Conservation (phyloP, 2,113 vertebrate genomes). For the Panthera uncia region DNA sequence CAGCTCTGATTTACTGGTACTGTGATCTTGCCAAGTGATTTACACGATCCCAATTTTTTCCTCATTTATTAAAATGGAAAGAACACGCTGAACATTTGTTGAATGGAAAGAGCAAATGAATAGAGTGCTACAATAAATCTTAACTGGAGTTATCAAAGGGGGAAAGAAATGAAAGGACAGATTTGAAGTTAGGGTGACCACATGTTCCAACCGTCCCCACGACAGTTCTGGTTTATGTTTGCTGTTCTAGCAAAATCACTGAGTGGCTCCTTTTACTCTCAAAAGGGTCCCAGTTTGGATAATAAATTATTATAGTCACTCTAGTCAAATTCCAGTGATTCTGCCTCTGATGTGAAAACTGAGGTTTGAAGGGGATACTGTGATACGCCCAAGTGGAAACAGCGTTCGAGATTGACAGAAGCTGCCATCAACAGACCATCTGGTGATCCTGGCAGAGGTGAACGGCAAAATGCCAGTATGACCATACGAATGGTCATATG, state of each 20-base stretch:
- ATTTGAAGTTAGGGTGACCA: neutral
- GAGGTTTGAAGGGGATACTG: neutral
- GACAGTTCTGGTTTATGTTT: neutral
- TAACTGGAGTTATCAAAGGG: too few species aligned
- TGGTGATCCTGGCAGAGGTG: fast-evolving
- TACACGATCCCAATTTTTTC: neutral
- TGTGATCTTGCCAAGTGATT: neutral
- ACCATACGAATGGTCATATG: neutral
- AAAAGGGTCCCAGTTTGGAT: neutral
- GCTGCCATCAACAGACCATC: neutral
- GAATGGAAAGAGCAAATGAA: neutral
- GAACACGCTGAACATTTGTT: neutral
- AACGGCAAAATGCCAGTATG: neutral
- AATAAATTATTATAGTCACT: neutral
- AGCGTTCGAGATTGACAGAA: neutral
- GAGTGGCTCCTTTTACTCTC: neutral
- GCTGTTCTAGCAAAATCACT: neutral
- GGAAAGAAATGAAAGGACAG: neutral
- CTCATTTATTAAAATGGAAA: neutral
- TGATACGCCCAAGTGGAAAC: neutral
- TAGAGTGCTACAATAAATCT: too few species aligned
- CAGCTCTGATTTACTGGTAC: neutral
- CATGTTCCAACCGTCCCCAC: neutral
- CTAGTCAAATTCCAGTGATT: neutral
- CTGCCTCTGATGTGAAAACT: neutral